Evolutionary conservation across 2,797 vertebrate species (phyloP), one percentile per base, ranked within the genome.

Genomic region (Danio aesculapii): DNA sequence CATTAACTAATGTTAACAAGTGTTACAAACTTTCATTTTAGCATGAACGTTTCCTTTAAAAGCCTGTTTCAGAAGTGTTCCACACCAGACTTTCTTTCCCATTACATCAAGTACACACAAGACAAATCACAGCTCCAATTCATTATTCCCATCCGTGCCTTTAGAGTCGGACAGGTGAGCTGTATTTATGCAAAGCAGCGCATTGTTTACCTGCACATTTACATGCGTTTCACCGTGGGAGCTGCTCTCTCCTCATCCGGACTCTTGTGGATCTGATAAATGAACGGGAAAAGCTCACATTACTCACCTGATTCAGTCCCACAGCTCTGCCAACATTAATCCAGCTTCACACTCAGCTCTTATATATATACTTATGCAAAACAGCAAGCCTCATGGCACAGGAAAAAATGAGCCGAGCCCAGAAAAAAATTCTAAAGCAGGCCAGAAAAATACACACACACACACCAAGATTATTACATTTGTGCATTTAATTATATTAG

Each of bases 81-180:
- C 21, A 52, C 12, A 14, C n/a, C 6, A 57, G 87, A 88, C 86
- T 81, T 88, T 86, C 87, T 85, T 87, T 83, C 84, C 84, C 87
- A 90, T 84, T 91, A 76, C 83, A 75, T 90, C 85, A 82, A 14
- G 88, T 86, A 79, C 83, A 79, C 83, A 84, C 90, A 89, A 92
- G 71, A 86, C 91, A 92, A 88, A 87, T 70, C 86, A 62, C 4
- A 63, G 85, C 83, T 89, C 75, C 76, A 64, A 79, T 75, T 76
- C 83, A 90, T 93, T 91, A 90, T 86, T 91, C 84, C 86, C 84
- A 39, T 88, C 87, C 88, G 84, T 88, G 91, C 82, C 90, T 92
- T 90, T 90, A 83, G 82, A 84, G 46, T 66, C 50, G 85, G 90
- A 90, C 88, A 86, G 86, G 82, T 82, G 81, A 86, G 66, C 72